Evolutionary conservation across 2,113 vertebrate species (phyloP), one percentile per base, ranked within the genome.

Genomic region (Lynx canadensis): DNA sequence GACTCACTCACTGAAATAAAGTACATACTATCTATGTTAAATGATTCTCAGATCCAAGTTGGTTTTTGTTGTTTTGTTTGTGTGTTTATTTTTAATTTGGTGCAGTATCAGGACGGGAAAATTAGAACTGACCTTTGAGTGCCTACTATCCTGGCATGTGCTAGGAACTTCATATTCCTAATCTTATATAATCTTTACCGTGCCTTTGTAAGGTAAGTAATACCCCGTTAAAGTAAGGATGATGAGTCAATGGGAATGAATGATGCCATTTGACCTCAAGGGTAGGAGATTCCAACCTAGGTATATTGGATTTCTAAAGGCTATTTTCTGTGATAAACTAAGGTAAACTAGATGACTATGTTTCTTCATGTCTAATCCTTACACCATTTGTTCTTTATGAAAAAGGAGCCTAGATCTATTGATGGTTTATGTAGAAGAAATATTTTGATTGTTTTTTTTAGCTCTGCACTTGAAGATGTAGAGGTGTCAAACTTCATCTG

Each of bases 1-100:
- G 50, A 87, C n/a, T 65, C 83, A 38, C 33, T 63, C 55, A 71
- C 71, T 45, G 74, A 97, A 97, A 97, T 97, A 97, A 98, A 96
- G 69, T 80, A 83, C 80, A 66, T 71, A 45, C 74, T 90, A 4
- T 79, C 50, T 89, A 25, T 96, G 82, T 91, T 71, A 84, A 79
- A 80, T 91, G 69, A 94, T 94, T 66, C 68, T 92, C 86, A 96
- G 41, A 63, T 87, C 41, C 83, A 90, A 94, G 74, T 95, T 95
- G 96, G 25, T 19, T 85, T 93, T 97, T 94, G 36, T 92, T 94
- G 95, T 95, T 96, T 87, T 91, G 68, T 87, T 82, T 96, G 90
- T 97, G 86, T 97, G 68, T 66, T 82, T 97, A 52, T 85, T 94
- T 52, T 95, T 92, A 95, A 94, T 90, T 87, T 94, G 89, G 79